Evolutionary conservation across 2,888 invertebrate species (phyloP).

Genomic region (Cepaea hortensis): DNA sequence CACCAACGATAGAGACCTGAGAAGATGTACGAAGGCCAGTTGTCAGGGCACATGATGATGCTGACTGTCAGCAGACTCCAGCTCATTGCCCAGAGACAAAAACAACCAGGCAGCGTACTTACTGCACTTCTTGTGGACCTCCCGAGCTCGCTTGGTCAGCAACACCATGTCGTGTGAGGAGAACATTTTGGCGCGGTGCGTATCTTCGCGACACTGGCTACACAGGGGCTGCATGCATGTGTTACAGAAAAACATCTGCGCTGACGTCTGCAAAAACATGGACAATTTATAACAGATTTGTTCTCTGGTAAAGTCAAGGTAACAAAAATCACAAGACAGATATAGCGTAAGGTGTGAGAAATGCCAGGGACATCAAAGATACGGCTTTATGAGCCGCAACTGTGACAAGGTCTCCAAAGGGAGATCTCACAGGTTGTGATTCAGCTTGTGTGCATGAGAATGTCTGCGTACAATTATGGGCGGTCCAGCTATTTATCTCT

Average conservation of each 20-base stretch:
- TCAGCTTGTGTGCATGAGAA: too few species aligned
- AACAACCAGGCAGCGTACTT: slow-evolving; percentile 59
- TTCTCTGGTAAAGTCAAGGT: neutral
- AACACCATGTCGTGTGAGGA: slow-evolving; percentile 84
- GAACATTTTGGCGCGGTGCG: slow-evolving; percentile 87
- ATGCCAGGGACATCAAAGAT: too few species aligned
- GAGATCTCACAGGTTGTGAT: too few species aligned
- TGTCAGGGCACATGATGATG: too few species aligned
- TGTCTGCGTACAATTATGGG: too few species aligned
- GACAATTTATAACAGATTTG: neutral
- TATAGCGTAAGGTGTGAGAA: neutral
- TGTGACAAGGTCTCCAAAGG: too few species aligned
- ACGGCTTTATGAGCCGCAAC: too few species aligned
- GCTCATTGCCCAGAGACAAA: neutral
- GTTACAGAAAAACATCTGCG: slow-evolving; percentile 85
- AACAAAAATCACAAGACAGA: slow-evolving; percentile 7
- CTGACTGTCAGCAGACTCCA: too few species aligned
- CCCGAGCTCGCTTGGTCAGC: slow-evolving; percentile 84
- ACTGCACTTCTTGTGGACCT: slow-evolving; percentile 81
- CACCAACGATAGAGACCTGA: too few species aligned
- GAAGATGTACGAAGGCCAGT: too few species aligned
- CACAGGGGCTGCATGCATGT: slow-evolving; percentile 86
- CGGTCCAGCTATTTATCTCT: too few species aligned
- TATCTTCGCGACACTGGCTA: slow-evolving; percentile 83
- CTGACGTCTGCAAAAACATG: slow-evolving; percentile 17